Evolutionary conservation across 1,140 invertebrate species (phyloP).

Genomic region (Calycopis cecrops): DNA sequence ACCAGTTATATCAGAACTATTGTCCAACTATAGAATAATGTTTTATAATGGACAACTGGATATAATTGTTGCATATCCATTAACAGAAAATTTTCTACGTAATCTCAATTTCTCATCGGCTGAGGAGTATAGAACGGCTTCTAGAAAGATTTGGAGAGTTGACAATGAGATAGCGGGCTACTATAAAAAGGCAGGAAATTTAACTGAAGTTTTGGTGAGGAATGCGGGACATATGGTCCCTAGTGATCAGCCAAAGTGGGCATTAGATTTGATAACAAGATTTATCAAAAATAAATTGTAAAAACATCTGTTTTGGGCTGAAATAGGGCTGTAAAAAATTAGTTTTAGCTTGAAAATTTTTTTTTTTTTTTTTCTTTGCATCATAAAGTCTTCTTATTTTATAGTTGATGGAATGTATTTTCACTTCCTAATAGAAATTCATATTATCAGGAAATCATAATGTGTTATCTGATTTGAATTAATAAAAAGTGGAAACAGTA

Average conservation of each 20-base stretch:
- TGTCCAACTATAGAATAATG: constrained; percentile 78
- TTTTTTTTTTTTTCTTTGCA: background rate
- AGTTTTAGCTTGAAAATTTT: background rate
- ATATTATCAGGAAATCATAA: no score
- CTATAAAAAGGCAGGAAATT: constrained; percentile 80
- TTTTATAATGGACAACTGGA: constrained; percentile 90
- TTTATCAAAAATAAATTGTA: constrained; percentile 77
- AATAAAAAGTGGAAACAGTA: no score
- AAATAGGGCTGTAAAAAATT: background rate
- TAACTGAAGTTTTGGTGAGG: constrained; percentile 85
- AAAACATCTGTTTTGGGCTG: background rate
- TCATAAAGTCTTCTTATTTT: no score
- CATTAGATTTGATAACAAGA: constrained; percentile 83
- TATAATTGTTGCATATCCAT: constrained; percentile 86
- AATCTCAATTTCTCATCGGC: constrained; percentile 80
- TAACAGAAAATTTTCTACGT: constrained; percentile 83
- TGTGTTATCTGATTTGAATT: no score
- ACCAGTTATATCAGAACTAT: constrained; percentile 34
- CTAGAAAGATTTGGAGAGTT: constrained; percentile 80
- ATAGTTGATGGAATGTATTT: no score
- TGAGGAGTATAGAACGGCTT: constrained; percentile 78
- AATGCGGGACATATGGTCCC: constrained; percentile 90
- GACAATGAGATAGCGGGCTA: constrained; percentile 84
- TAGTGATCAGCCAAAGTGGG: constrained; percentile 84
- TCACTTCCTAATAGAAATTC: no score